These are phyloP conservation scores for Calameuta idolon DNA, from an alignment of 2,888 invertebrate species.

Conservation along the genomic window DNA sequence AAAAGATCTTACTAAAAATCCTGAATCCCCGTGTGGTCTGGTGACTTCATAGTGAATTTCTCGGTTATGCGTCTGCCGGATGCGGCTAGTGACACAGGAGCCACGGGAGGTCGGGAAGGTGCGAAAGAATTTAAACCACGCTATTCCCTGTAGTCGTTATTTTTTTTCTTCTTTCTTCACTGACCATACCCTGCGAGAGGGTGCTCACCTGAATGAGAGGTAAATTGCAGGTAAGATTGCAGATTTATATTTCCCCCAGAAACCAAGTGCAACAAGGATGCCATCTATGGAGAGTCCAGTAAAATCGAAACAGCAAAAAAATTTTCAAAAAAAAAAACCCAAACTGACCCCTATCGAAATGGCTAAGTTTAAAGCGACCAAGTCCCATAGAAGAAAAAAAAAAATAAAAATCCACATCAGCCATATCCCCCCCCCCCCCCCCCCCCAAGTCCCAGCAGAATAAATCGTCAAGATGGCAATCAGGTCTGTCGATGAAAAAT, in stretches of 20 bases:
- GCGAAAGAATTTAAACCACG: slow-evolving; percentile 38
- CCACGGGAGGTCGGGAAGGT: slow-evolving; percentile 41
- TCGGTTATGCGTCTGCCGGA: slow-evolving; percentile 27
- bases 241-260: slow-evolving; percentile 54
- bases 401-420: too few relatives aligned
- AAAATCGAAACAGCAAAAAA: slow-evolving; percentile 5
- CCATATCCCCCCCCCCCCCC: too few relatives aligned
- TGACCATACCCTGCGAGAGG: slow-evolving; percentile 1
- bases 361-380: too few relatives aligned
- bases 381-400: too few relatives aligned
- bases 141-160: slow-evolving; percentile 31
- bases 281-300: too few relatives aligned
- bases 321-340: slow-evolving; percentile 1
- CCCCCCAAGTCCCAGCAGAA: too few relatives aligned
- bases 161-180: slow-evolving; percentile 7
- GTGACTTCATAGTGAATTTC: too few relatives aligned
- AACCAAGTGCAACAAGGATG: too few relatives aligned
- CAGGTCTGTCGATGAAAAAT: too few relatives aligned
- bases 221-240: slow-evolving; percentile 47
- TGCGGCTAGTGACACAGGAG: slow-evolving; percentile 35
- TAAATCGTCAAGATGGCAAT: too few relatives aligned
- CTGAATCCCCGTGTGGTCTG: too few relatives aligned
- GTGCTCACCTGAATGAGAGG: slow-evolving; percentile 40
- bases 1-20: too few relatives aligned
- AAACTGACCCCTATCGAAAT: slow-evolving; percentile 17